Evolutionary conservation across 2,113 vertebrate species (phyloP), one percentile per base, ranked within the genome.

Genomic region (Mixornis gularis): DNA sequence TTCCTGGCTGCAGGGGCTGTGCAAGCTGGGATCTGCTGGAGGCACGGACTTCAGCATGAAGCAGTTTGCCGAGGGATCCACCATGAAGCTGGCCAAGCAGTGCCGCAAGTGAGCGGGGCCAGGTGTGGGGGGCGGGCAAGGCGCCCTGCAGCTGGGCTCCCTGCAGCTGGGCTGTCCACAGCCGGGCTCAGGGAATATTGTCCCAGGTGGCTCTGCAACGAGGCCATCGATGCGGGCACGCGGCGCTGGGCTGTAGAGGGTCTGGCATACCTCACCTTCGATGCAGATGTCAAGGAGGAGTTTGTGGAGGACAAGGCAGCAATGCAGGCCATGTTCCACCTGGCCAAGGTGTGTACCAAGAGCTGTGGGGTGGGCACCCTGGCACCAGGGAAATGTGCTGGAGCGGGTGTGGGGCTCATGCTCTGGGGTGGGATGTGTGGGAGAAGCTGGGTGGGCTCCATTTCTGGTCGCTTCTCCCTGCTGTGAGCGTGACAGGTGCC

Each of bases 21-120:
- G 99, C 94, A 99, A 99, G 93, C 98, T 99, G 51, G 99, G 99
- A 30, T 99, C 99, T 0, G 99, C 99, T 0, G 99, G 99, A 34
- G 99, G 99, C 64, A 99, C 99, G 0, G 99, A 99, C 95, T 99
- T 99, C 90, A 99, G 99, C 98, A 99, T 99, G 99, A 99, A 99
- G 97, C 99, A 99, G 97, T 99, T 99, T 97, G 99, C 99, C 0
- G 99, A 99, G 91, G 99, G 99, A 86, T 99, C 99, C 52, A 99
- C 99, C 0, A 97, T 99, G 91, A 99, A 99, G 66, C 93, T 99
- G 52, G 98, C 99, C 95, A 99, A 99, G 95, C 99, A 99, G 95
- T 99, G 99, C 97, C 98, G 99, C 82, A 99, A 99, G 99, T 99
- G 97, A 96, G 99, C 36, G 11, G 29, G 26, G 53, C 4, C 0